Conservation (phyloP, 2,888 invertebrate genomes). For the Oligia latruncula region DNA sequence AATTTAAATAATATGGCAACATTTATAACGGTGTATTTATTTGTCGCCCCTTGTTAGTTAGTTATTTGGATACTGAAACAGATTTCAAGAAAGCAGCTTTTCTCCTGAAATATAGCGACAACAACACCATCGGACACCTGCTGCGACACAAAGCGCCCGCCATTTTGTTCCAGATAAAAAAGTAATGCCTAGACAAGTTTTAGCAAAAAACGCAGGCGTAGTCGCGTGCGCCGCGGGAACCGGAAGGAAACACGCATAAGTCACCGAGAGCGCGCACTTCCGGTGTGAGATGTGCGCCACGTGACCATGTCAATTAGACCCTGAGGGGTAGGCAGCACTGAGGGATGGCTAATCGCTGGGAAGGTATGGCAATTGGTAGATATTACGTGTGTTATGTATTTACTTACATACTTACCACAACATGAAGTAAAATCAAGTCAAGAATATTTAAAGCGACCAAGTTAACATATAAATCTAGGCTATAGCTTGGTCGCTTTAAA, state of each 20-base stretch:
- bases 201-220: conserved; percentile 47
- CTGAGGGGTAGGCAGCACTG: conserved; percentile 41
- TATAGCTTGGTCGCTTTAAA: background rate
- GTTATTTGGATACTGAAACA: background rate
- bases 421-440: no score
- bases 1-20: background rate
- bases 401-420: background rate
- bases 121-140: conserved; percentile 36
- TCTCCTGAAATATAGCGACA: background rate
- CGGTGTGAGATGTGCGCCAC: conserved; percentile 71
- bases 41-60: background rate
- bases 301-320: conserved; percentile 76
- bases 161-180: conserved; percentile 48
- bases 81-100: background rate
- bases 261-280: conserved; percentile 79
- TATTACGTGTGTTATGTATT: background rate
- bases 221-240: conserved; percentile 66
- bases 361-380: conserved; percentile 16
- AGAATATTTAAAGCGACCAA: background rate
- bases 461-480: no score
- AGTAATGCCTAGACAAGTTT: conserved; percentile 51
- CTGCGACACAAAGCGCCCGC: conserved; percentile 37
- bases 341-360: conserved; percentile 43
- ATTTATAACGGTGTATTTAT: background rate
- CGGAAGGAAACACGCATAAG: conserved; percentile 84